These are phyloP conservation scores for Salvator merianae DNA, from an alignment of 2,113 vertebrate species.

Conservation along the genomic window DNA sequence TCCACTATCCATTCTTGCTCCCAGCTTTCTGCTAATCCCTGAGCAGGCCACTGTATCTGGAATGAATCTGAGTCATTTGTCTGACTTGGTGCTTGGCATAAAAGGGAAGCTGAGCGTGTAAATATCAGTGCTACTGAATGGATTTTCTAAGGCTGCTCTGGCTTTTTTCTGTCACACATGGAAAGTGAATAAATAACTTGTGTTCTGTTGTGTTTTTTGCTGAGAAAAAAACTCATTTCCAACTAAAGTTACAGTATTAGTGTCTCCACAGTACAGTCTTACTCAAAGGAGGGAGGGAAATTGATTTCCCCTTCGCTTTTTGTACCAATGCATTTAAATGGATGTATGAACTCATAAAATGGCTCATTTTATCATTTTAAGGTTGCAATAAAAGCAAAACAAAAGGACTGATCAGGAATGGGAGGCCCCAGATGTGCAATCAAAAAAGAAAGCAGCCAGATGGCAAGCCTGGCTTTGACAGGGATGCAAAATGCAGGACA, in stretches of 20 bases:
- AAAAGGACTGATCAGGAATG: conserved; percentile 1
- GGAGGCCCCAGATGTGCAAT: conserved; percentile 10
- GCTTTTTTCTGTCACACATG: conserved; percentile 8
- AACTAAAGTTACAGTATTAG: not conserved
- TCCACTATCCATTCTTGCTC: conserved; percentile 19
- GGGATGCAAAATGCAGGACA: not conserved
- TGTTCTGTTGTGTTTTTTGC: not conserved
- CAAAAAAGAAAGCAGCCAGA: not conserved
- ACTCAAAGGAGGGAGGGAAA: not conserved
- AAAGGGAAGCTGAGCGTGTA: conserved; percentile 42
- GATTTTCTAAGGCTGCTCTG: conserved; percentile 4
- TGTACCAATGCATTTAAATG: conserved; percentile 22
- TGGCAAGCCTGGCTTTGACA: conserved; percentile 7
- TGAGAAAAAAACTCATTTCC: not conserved
- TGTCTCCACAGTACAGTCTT: not conserved
- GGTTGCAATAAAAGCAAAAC: conserved; percentile 12
- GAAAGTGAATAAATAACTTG: conserved; percentile 13
- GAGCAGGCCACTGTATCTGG: conserved; percentile 73
- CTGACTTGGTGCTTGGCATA: conserved; percentile 75
- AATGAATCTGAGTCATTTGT: conserved; percentile 56
- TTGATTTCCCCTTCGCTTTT: not conserved
- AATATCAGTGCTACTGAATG: conserved; percentile 37
- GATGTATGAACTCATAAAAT: not conserved
- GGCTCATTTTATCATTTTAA: not conserved
- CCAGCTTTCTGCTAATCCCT: conserved; percentile 72